These are phyloP conservation scores for Delia radicum DNA, from an alignment of 1,140 invertebrate species.

Conservation along the genomic window DNA sequence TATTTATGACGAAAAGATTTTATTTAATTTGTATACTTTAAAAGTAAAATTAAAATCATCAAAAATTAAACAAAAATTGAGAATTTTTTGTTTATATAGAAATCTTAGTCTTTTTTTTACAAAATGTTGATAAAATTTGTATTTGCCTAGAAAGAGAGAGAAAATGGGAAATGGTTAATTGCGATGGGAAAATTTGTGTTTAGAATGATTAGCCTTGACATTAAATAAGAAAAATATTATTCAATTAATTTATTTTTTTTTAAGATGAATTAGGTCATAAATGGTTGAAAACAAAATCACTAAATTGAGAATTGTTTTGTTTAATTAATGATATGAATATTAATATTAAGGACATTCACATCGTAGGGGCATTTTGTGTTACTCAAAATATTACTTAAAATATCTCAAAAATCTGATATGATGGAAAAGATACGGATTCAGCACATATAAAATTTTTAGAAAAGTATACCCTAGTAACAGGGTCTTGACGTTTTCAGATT, in stretches of 20 bases:
- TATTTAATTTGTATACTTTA: too few relatives aligned
- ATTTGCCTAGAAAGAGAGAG: background rate
- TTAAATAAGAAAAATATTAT: background rate
- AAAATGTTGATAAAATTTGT: background rate
- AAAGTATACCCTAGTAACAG: too few relatives aligned
- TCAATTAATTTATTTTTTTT: background rate
- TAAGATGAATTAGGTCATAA: background rate
- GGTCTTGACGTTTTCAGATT: too few relatives aligned
- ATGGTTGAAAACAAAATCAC: too few relatives aligned
- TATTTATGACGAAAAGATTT: background rate
- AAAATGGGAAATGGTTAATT: background rate
- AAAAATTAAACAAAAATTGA: slow-evolving; percentile 28
- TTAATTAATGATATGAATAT: too few relatives aligned
- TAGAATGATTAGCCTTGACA: background rate
- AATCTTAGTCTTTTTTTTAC: slow-evolving; percentile 30
- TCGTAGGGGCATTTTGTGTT: too few relatives aligned
- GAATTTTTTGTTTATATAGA: slow-evolving; percentile 34
- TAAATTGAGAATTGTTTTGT: too few relatives aligned
- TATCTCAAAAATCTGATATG: too few relatives aligned
- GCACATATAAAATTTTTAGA: too few relatives aligned
- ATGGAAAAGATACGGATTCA: too few relatives aligned
- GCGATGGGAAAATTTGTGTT: background rate
- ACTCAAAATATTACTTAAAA: too few relatives aligned
- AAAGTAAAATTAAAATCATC: slow-evolving; percentile 11
- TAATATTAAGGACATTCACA: too few relatives aligned